Evolutionary conservation across 2,888 invertebrate species (phyloP), one percentile per base, ranked within the genome.

Genomic region (Leistus spinibarbis): DNA sequence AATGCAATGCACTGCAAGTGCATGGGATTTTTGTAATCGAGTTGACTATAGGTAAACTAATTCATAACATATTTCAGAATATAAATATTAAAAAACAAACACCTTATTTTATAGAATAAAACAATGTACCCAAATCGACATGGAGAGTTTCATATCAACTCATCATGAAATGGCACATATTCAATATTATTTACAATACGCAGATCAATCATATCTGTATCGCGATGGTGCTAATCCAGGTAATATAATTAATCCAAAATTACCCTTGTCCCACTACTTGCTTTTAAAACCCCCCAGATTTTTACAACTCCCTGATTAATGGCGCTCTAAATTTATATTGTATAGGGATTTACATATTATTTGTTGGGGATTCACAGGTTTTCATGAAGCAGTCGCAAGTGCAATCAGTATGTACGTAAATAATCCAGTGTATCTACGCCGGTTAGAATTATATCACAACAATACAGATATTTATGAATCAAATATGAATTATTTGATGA

Each of bases 1-100:
- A 83, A 91, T 90, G 0, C 92, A 92, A 79, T 94, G 93, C 80
- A 91, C 91, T 0, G 89, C 93, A 0, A 93, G 93, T 76, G 93
- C 95, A 0, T 95, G 95, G 95, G 95, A 96, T 84, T 94, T 95
- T 85, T 94, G 93, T 82, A 94, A 95, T 81, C 88, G 90, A 80
- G 88, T 92, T 17, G 96, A 97, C 83, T 95, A 92, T 83, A 90
- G 95, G 95, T 93, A 83, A 17, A 10, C 77, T 66, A 60, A 60
- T 17, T 53, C 20, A 7, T 1, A 7, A 27, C 9, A 27, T 27
- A 27, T 27, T 7, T 27, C 4, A 7, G 9, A 7, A 27, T 27
- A 27, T 27, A 27, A 7, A 27, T 68, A 53, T 72, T 27, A 67
- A 69, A 69, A 13, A 24, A 57, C 10, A 56, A 16, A 70, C 17